A percentile compares a stretch with the other conserved stretches of the same genome.
Evolutionary conservation across 2,113 vertebrate species (phyloP).

Genomic region (Boulengerochromis microlepis): DNA sequence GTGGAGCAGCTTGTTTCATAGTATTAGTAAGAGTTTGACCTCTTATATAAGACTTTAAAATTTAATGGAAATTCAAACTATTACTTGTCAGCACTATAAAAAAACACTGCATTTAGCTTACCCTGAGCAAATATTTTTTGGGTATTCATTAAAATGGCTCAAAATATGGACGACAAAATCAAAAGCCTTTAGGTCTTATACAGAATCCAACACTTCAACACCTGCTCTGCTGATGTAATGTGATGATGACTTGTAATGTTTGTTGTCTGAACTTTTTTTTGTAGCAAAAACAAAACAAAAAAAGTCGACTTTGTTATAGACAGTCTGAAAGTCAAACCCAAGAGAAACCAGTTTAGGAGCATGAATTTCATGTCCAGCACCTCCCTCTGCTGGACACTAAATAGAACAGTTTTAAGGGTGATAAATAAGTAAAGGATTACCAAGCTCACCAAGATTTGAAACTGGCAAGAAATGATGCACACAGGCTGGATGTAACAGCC

Average conservation of each 20-base stretch:
- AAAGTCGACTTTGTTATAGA: not conserved
- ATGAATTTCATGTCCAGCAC: not conserved
- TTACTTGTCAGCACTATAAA: not conserved
- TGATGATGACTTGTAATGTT: not conserved
- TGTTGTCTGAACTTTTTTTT: not conserved
- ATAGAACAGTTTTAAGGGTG: not conserved
- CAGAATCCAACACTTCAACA: not conserved
- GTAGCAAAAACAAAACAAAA: not conserved
- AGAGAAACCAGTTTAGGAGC: not conserved
- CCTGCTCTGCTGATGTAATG: not conserved
- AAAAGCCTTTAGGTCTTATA: not conserved
- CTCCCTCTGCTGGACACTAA: slow-evolving; percentile 47
- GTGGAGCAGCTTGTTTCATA: not conserved
- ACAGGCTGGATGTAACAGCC: not conserved
- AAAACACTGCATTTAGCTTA: not conserved
- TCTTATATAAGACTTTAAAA: not conserved
- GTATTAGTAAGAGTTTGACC: not conserved
- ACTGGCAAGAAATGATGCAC: not conserved
- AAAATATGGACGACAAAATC: not conserved
- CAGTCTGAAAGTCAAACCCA: not conserved
- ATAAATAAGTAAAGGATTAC: not conserved
- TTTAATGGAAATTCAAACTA: not conserved
- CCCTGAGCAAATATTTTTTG: not conserved
- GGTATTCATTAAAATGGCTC: not conserved
- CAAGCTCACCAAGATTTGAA: not conserved